These are phyloP conservation scores for Callithrix jacchus DNA, from an alignment of 2,113 vertebrate species.

Conservation along the genomic window DNA sequence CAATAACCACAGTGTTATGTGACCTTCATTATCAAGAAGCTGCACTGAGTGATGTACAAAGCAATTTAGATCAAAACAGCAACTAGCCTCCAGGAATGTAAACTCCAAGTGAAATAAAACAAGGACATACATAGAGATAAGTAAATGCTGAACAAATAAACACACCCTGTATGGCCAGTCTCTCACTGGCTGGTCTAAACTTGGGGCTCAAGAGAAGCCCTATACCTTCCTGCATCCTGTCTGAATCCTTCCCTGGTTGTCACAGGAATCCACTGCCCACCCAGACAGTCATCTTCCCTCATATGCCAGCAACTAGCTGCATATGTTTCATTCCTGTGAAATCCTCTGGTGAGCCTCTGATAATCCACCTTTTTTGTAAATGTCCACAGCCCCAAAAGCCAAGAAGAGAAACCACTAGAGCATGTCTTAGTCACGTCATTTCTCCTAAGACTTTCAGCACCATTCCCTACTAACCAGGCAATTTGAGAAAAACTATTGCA, in stretches of 20 bases:
- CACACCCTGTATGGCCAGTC: not conserved
- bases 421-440: not conserved
- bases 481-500: not conserved
- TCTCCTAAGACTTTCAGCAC: not conserved
- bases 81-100: not conserved
- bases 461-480: not conserved
- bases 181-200: not conserved
- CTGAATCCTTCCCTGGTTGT: not conserved
- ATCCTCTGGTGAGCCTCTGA: not conserved
- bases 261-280: not conserved
- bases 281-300: not conserved
- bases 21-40: not conserved
- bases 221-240: not conserved
- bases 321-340: not conserved
- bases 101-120: conserved; percentile 19
- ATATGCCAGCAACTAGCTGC: not conserved
- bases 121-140: not conserved
- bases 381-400: not conserved
- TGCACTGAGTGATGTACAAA: not conserved
- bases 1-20: not conserved
- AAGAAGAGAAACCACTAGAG: not conserved
- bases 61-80: not conserved
- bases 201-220: not conserved
- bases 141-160: not conserved
- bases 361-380: not conserved